Evolutionary conservation across 2,113 vertebrate species (phyloP), one percentile per base, ranked within the genome.

Genomic region (Eonycteris spelaea): DNA sequence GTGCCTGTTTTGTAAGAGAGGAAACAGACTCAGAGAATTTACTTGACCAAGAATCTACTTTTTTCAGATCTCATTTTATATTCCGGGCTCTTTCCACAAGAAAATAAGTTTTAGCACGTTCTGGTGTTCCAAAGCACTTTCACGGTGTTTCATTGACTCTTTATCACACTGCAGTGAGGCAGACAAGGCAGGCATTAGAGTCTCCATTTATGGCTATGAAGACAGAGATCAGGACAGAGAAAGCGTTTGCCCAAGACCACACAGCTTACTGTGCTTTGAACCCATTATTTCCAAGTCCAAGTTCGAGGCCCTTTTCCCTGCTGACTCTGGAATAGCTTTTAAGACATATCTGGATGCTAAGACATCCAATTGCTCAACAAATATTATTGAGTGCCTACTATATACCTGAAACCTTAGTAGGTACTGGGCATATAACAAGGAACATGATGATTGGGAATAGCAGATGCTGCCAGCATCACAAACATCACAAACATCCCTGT

Each of bases 61-160:
- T 68, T 51, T 90, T 45, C 45, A 90, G 71, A 38, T 18, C 78
- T 21, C 35, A 9, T 63, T 71, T 65, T 35, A 26, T 26, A 35
- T 19, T 55, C 43, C 3, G 6, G n/a, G 28, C 43, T 84, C 55
- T 78, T 70, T 43, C 51, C 68, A 8, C 22, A 35, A 55, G 61
- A 77, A 89, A 83, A 35, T 24, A 14, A 14, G 24, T 55, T 55
- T 18, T 45, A 43, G 79, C 10, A 1, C 8, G 3, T 45, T 78
- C 55, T 9, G 43, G 18, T 28, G n/a, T 85, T 71, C 6, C 55
- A 26, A 45, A 93, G 86, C 43, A 35, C 71, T 85, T 40, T 38
- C 35, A 19, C 0, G 0, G 35, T 1, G 0, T 65, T 19, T 89
- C 13, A 15, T 5, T 51, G 70, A 43, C n/a, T 28, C 45, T 43